These are phyloP conservation scores for Clytia hemisphaerica DNA, from an alignment of 30 jellyfish, hydroid and myxozoan genomes.

Conservation along the genomic window DNA sequence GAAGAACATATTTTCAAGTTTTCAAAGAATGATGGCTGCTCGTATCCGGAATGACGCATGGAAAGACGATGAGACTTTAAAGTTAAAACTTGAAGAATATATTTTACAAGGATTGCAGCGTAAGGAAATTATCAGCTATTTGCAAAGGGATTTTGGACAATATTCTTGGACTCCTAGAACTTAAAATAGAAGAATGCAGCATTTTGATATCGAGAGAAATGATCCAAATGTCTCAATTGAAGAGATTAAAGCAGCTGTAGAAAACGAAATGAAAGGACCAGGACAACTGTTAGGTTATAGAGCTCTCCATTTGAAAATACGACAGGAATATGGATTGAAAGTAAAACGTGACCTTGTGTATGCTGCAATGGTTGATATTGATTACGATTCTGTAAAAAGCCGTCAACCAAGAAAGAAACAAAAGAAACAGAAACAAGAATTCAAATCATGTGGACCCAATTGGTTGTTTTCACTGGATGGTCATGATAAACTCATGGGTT, in stretches of 20 bases:
- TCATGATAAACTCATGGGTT: no score
- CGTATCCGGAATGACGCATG: constrained; percentile 8
- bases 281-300: constrained; percentile 23
- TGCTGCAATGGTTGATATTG: constrained; percentile 26
- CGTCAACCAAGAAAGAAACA: no score
- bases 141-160: constrained; percentile 9
- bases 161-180: constrained; percentile 30
- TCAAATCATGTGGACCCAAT: no score
- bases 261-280: constrained; percentile 30
- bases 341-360: constrained; percentile 27
- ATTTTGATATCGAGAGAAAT: not conserved
- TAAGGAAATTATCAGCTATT: constrained; percentile 1
- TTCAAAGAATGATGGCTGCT: no score
- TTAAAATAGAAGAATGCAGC: constrained; percentile 9
- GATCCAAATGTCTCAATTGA: constrained; percentile 18
- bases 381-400: no score
- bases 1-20: no score
- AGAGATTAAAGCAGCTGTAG: constrained; percentile 3
- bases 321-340: constrained; percentile 15
- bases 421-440: no score
- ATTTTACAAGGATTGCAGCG: constrained; percentile 23
- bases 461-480: no score
- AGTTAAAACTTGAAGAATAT: not conserved
- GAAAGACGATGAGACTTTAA: constrained; percentile 14
- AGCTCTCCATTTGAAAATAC: constrained; percentile 19